These are phyloP conservation scores for Ptilorrhoa leucosticta DNA, from an alignment of 2,113 vertebrate species.

Conservation along the genomic window DNA sequence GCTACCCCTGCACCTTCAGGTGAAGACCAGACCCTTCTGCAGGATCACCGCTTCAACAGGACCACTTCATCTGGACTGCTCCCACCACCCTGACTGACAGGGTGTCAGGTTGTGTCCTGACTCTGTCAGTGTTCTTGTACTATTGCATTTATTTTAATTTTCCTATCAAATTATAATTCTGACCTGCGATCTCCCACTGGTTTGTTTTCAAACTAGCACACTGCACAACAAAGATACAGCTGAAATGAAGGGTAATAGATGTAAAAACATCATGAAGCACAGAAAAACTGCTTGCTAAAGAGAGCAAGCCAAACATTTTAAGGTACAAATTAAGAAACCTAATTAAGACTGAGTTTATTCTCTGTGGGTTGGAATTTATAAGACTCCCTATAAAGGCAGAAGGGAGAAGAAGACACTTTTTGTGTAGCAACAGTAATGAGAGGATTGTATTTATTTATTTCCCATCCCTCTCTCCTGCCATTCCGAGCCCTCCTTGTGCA, in stretches of 20 bases:
- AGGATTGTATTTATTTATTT: neutral
- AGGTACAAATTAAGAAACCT: neutral
- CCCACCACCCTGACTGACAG: too few relatives aligned
- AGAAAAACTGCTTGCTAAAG: neutral
- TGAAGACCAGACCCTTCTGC: too few relatives aligned
- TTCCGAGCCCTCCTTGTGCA: rapidly evolving
- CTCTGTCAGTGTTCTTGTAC: too few relatives aligned
- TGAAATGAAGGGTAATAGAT: neutral
- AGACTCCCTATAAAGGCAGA: neutral
- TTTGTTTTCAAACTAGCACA: too few relatives aligned
- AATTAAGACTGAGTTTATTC: neutral
- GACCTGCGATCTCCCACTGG: too few relatives aligned
- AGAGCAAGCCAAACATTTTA: neutral
- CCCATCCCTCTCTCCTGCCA: neutral
- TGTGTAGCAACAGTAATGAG: neutral
- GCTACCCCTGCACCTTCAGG: too few relatives aligned
- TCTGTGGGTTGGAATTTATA: neutral
- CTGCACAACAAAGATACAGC: neutral
- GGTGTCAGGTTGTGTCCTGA: too few relatives aligned
- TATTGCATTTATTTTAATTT: too few relatives aligned
- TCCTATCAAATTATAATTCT: too few relatives aligned
- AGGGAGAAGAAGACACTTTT: neutral
- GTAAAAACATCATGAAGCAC: neutral
- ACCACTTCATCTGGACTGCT: too few relatives aligned
- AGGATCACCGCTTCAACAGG: too few relatives aligned